phyloP scores from a whole-genome alignment of 2,888 invertebrate species.

The Galeopsomyia nigrocyanea region DNA sequence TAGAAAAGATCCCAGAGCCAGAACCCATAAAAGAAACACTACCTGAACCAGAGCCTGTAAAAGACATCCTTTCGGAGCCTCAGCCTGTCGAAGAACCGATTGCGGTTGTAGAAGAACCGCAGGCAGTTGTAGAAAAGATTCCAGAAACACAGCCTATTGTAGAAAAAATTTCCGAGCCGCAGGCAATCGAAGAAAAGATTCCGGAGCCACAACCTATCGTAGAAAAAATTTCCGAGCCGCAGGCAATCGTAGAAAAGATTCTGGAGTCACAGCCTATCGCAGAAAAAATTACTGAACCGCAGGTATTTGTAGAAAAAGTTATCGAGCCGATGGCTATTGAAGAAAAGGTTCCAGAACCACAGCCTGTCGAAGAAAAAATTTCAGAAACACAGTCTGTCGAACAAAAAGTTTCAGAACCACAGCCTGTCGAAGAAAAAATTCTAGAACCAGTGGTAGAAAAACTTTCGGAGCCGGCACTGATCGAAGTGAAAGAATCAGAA shows the following conservation, averaged over 20 bases:
- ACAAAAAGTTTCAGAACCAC: neutral
- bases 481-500: neutral
- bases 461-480: neutral
- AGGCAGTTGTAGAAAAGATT: neutral
- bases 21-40: constrained; percentile 2
- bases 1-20: neutral
- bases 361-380: constrained; percentile 58
- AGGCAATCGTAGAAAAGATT: too few species aligned
- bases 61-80: too few species aligned
- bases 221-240: too few species aligned
- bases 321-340: neutral
- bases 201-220: too few species aligned
- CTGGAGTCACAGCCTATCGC: neutral
- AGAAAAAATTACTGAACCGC: constrained; percentile 18
- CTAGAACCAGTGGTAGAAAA: neutral
- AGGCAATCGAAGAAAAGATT: too few species aligned
- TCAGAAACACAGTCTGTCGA: constrained; percentile 16
- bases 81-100: too few species aligned
- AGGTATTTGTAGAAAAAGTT: constrained; percentile 4
- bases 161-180: too few species aligned
- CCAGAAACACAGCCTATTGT: neutral
- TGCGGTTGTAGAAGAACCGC: too few species aligned
- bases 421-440: neutral
- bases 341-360: constrained; percentile 15
- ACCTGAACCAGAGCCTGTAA: too few species aligned